A percentile compares a stretch with the other conserved stretches of the same genome.
Evolutionary conservation across 2,888 invertebrate species (phyloP).

Genomic region (Macroteleia sp.): DNA sequence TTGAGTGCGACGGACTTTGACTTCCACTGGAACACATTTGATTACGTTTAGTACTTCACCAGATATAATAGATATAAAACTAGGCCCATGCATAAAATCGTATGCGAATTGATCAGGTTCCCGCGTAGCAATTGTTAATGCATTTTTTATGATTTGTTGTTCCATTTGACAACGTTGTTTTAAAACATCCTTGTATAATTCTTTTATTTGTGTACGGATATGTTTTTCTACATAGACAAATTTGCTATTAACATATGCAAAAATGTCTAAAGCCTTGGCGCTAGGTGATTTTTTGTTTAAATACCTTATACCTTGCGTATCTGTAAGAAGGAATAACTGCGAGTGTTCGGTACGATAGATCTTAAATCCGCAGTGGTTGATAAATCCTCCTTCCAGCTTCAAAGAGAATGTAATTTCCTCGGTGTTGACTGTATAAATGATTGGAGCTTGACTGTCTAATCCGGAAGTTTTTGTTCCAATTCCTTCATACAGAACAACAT

Average conservation of each 20-base stretch:
- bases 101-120: slow-evolving; percentile 68
- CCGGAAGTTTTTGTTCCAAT: no score
- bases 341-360: no score
- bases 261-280: slow-evolving; percentile 49
- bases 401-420: no score
- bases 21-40: slow-evolving; percentile 67
- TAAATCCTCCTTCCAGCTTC: no score
- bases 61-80: slow-evolving; percentile 66
- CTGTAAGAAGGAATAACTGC: no score
- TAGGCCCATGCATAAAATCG: slow-evolving; percentile 64
- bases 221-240: slow-evolving; percentile 70
- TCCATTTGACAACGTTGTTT: slow-evolving; percentile 66
- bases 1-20: no score
- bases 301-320: no score
- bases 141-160: slow-evolving; percentile 67
- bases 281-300: no score
- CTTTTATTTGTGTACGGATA: slow-evolving; percentile 53
- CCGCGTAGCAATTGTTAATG: slow-evolving; percentile 64
- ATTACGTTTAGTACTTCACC: slow-evolving; percentile 72
- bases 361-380: no score
- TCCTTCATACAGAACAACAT: no score
- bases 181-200: slow-evolving; percentile 64
- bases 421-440: no score
- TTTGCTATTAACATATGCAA: slow-evolving; percentile 66
- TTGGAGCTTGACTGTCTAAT: no score